Percentiles rank a stretch among this genome's conserved stretches.
phyloP scores from a whole-genome alignment of 64 coral and sea anemone species.

The Hydrozoanthus tunicans region DNA sequence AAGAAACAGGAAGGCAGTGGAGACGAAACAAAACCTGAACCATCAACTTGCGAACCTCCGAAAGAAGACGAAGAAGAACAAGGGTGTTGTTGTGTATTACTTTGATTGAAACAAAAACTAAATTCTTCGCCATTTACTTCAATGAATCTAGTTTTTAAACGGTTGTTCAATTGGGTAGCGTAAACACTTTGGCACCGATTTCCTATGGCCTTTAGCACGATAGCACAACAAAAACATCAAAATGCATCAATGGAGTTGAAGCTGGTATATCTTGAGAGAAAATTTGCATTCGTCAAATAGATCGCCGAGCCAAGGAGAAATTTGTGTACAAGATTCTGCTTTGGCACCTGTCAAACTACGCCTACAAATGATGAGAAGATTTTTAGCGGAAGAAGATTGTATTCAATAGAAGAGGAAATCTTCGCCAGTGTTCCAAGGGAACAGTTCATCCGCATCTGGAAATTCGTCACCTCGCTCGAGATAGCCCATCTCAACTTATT shows the following conservation, averaged over 20 bases:
- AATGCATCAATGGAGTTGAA: neutral
- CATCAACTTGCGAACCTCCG: neutral
- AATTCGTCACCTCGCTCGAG: too few relatives aligned
- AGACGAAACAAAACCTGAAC: neutral
- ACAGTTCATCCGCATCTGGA: too few relatives aligned
- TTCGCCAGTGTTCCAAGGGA: too few relatives aligned
- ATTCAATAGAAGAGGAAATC: too few relatives aligned
- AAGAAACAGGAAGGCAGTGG: constrained; percentile 11
- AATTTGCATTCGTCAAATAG: neutral
- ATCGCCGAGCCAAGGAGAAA: neutral
- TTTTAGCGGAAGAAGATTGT: too few relatives aligned
- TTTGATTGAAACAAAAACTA: constrained; percentile 1
- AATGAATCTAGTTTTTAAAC: neutral
- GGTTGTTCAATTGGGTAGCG: neutral
- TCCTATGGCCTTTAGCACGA: neutral
- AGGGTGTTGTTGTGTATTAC: constrained; percentile 36
- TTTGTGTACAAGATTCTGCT: too few relatives aligned
- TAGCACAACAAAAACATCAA: neutral
- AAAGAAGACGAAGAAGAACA: constrained; percentile 54
- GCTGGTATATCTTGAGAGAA: neutral
- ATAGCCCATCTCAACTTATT: too few relatives aligned
- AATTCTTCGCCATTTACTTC: neutral
- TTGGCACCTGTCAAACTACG: too few relatives aligned
- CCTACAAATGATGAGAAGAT: too few relatives aligned
- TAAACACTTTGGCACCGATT: neutral